Evolutionary conservation across 1,140 invertebrate species (phyloP).

Genomic region (Drosophila funebris): DNA sequence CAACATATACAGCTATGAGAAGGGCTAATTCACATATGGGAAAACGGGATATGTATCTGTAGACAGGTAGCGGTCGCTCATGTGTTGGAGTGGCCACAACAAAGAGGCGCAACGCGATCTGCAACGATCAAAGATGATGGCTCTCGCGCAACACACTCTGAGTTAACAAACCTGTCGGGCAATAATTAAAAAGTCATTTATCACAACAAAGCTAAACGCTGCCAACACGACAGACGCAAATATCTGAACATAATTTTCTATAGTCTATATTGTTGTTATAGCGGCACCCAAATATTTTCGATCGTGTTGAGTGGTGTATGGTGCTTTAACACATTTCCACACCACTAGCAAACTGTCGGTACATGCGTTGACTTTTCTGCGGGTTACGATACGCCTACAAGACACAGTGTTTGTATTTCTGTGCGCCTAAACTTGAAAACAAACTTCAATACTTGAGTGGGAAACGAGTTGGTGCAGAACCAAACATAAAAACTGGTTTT

Average conservation of each 20-base stretch:
- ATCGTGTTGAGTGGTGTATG: too few relatives aligned
- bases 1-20: not conserved
- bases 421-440: constrained; percentile 26
- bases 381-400: constrained; percentile 24
- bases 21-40: not conserved
- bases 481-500: constrained; percentile 66
- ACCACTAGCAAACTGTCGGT: constrained; percentile 15
- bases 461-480: constrained; percentile 60
- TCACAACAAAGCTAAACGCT: not conserved
- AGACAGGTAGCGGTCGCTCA: constrained; percentile 10
- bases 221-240: too few relatives aligned
- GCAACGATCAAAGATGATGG: not conserved
- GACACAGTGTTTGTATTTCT: constrained; percentile 38
- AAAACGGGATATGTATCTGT: not conserved
- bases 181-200: constrained; percentile 71
- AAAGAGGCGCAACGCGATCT: not conserved
- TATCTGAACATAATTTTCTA: constrained; percentile 7
- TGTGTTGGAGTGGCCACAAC: not conserved
- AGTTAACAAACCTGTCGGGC: constrained; percentile 17
- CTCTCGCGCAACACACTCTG: too few relatives aligned
- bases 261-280: constrained; percentile 17
- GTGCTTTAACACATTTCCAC: constrained; percentile 66
- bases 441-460: constrained; percentile 41
- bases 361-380: constrained; percentile 15
- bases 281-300: constrained; percentile 7